Base-by-base conservation (phyloP, 2,797 vertebrate species). In the Acropternis orthonyx region DNA sequence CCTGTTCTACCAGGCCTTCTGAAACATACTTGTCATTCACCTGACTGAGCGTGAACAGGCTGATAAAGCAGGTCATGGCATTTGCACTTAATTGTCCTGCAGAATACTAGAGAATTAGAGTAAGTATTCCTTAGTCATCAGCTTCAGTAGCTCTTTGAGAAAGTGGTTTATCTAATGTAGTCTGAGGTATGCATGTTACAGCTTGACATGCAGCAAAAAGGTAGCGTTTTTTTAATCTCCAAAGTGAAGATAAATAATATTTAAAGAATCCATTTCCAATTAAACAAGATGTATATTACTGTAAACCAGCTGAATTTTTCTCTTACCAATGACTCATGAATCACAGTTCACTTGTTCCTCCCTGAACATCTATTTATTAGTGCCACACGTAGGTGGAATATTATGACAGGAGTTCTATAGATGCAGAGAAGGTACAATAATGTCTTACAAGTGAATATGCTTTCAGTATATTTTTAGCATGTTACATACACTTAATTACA, bases 401-500 rank as follows among this genome's bases (percentile, higher is more conserved):
- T 80, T 91, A 88, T 76, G 58, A 36, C 41, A 78, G 63, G 32
- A 75, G 88, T 18, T 49, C 58, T 76, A 61, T 48, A 86, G 66
- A 8, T 89, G 15, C 16, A 85, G 28, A 71, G 75, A 86, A 91
- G 7, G 16, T 80, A 92, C 19, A 88, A 72, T 61, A 84, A 89
- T 30, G 54, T 68, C 32, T 54, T 85, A 67, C 23, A 82, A 85
- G 8, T 55, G 48, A 80, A 69, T 77, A n/a, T 19, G 5, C 1
- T 63, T 86, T 49, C 28, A 34, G n/a, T 18, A 26, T 94, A 95
- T 93, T 95, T 97, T 94, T 93, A 96, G 26, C 22, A 55, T 26
- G 11, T 41, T 84, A 26, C 15, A 28, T 78, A 48, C 30, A 41
- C 51, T 82, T 88, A 91, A 87, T 92, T 78, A 73, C 28, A 77